Conservation (phyloP, 2,113 vertebrate genomes). For the Syrmaticus mikado region DNA sequence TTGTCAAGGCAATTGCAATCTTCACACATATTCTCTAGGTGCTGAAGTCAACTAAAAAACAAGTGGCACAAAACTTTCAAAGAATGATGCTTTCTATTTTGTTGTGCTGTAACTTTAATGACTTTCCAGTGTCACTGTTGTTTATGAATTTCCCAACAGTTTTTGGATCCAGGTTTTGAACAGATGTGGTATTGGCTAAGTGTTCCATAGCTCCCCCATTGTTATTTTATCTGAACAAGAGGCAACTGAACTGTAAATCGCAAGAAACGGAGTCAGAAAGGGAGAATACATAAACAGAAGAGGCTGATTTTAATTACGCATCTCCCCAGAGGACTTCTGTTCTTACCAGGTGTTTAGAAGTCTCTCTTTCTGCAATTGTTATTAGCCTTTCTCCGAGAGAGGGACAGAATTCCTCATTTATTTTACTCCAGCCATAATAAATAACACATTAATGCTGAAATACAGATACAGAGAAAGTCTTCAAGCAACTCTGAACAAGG, state of each 20-base stretch:
- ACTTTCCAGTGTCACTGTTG: neutral
- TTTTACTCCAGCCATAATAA: neutral
- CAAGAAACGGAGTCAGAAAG: constrained; percentile 23
- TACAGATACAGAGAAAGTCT: neutral
- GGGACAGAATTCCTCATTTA: neutral
- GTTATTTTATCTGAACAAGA: neutral
- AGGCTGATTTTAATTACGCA: constrained; percentile 43
- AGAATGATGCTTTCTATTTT: neutral
- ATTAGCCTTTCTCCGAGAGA: neutral
- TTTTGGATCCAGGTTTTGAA: constrained; percentile 32
- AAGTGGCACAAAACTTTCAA: neutral
- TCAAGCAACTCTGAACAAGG: neutral
- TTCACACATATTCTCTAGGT: neutral
- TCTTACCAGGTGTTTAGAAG: constrained; percentile 60
- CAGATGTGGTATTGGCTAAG: constrained; percentile 42
- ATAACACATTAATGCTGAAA: constrained; percentile 1
- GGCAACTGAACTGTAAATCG: constrained; percentile 34
- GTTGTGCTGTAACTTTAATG: neutral
- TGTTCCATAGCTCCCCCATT: neutral
- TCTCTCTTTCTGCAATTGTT: constrained; percentile 8
- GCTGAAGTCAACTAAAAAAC: neutral
- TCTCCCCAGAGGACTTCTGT: constrained; percentile 32
- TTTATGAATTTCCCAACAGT: constrained; percentile 8
- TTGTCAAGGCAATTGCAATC: neutral
- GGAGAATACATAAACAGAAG: constrained; percentile 44